phyloP scores from a whole-genome alignment of 2,888 invertebrate species.

The Oasisia sp. region DNA sequence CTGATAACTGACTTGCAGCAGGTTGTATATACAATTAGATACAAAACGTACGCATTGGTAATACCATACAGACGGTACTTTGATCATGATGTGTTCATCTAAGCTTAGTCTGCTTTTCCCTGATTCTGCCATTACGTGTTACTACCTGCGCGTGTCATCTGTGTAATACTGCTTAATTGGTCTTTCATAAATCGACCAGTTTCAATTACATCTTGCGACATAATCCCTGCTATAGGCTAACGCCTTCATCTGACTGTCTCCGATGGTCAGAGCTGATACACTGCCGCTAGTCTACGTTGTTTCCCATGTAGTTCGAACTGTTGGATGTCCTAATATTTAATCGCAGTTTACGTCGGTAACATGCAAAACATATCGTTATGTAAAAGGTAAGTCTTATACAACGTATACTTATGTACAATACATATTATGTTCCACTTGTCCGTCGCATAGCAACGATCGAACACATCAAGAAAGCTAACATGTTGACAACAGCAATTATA shows the following conservation, averaged over 20 bases:
- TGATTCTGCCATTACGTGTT: background rate
- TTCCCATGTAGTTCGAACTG: background rate
- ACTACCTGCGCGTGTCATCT: background rate
- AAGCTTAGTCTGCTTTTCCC: background rate
- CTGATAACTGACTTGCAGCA: background rate
- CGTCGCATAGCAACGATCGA: background rate
- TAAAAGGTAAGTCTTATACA: constrained; percentile 7
- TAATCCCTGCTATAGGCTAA: background rate
- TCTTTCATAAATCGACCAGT: background rate
- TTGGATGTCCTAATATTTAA: background rate
- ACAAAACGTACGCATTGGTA: background rate
- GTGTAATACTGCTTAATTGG: background rate
- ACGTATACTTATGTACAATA: background rate
- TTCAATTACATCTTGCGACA: background rate
- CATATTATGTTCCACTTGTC: background rate
- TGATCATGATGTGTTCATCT: background rate
- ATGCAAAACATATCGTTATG: background rate
- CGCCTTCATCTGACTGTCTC: background rate
- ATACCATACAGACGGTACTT: background rate
- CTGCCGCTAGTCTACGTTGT: background rate
- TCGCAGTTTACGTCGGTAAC: background rate
- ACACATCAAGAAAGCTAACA: background rate
- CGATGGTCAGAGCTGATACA: background rate
- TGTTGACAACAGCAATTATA: background rate
- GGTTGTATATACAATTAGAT: background rate